phyloP scores from a whole-genome alignment of 2,888 invertebrate species.

The Cheilosia impressa region DNA sequence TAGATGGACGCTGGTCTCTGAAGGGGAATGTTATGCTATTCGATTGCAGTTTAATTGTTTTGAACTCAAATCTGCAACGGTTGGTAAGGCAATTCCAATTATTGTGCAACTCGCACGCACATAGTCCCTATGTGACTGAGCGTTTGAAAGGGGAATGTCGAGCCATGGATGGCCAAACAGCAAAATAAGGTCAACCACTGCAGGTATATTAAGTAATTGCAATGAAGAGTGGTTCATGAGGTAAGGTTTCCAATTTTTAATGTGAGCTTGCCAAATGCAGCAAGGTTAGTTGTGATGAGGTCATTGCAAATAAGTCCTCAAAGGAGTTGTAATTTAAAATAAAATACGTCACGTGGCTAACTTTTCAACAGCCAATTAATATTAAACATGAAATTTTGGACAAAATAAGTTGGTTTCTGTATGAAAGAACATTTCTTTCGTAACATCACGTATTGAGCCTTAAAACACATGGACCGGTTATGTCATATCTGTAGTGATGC shows the following conservation, averaged over 20 bases:
- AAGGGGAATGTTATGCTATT: slow-evolving; percentile 70
- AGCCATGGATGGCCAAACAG: slow-evolving; percentile 10
- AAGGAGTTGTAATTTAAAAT: background rate
- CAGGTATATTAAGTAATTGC: background rate
- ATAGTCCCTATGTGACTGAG: slow-evolving; percentile 8
- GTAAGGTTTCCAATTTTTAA: background rate
- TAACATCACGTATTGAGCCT: too few relatives aligned
- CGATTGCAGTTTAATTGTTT: slow-evolving; percentile 55
- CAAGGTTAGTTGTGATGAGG: slow-evolving; percentile 2
- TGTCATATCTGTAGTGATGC: too few relatives aligned
- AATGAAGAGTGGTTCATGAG: background rate
- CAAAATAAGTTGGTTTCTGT: too few relatives aligned
- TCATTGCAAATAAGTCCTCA: background rate
- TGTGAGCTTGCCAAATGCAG: background rate
- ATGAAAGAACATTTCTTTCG: too few relatives aligned
- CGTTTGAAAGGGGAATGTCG: slow-evolving; percentile 29
- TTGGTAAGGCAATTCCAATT: slow-evolving; percentile 14
- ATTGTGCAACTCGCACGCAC: slow-evolving; percentile 23
- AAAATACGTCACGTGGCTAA: background rate
- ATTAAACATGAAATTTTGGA: too few relatives aligned
- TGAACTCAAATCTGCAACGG: slow-evolving; percentile 55
- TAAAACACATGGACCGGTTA: too few relatives aligned
- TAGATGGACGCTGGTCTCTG: slow-evolving; percentile 36
- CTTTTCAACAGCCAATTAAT: too few relatives aligned
- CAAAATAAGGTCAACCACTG: slow-evolving; percentile 37